Evolutionary conservation across 2,113 vertebrate species (phyloP), one percentile per base, ranked within the genome.

Genomic region (Trematomus loennbergii): DNA sequence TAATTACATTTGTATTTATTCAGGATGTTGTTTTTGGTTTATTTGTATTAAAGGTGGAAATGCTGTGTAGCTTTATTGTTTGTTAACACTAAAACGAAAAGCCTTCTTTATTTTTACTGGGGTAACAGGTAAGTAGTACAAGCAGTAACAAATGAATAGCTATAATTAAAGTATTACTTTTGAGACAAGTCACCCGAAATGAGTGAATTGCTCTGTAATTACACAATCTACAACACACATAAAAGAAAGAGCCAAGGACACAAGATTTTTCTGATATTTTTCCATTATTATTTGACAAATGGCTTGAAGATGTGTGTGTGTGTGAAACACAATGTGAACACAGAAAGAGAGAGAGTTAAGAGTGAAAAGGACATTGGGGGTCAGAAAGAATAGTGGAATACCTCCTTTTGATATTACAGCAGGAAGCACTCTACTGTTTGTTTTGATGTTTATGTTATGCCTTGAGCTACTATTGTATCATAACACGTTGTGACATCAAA

Each of bases 331-430:
- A 29, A 29, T 29, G 29, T 29, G 29, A 29, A 29, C 29, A 4
- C 3, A 29, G 3, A 29, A 29, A 29, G 29, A 29, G 29, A 29
- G 29, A 29, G 29, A 29, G 25, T 29, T 29, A 29, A 29, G 25
- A 29, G 29, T 29, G 29, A 29, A 29, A 29, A 29, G 29, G 29
- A 29, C 29, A 29, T 29, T 68, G 12, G n/a, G 18, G 4, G 1
- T 9, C 17, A 50, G 29, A 22, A 58, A 66, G 15, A 53, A 11
- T 15, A 52, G 60, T 58, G 25, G 12, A 69, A 68, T 25, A 59
- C 1, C 10, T 4, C 12, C 40, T 55, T 81, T 54, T 75, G 57
- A 81, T 29, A 75, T 54, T 55, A 57, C 64, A 62, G 40, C 15
- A 40, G 3, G 33, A 63, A 53, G 53, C 63, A 68, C 22, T 67